phyloP scores from a whole-genome alignment of 2,888 invertebrate species.

The Mesochorus sp. region DNA sequence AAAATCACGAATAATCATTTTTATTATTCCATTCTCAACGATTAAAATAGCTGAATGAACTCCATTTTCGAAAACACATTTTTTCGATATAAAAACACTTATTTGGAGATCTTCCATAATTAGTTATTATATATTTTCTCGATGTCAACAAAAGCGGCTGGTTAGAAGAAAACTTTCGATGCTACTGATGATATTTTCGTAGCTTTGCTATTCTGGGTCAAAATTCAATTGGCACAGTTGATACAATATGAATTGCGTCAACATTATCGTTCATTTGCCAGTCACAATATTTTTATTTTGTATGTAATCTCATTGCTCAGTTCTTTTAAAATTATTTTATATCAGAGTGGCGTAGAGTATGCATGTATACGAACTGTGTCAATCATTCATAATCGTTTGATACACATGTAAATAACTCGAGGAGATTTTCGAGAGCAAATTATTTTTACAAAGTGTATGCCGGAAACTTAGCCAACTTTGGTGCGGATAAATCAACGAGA shows the following conservation, averaged over 20 bases:
- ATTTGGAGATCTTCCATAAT: conserved; percentile 23
- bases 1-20: conserved; percentile 82
- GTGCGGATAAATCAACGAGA: conserved; percentile 87
- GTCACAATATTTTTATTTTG: conserved; percentile 5
- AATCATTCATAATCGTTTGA: background rate
- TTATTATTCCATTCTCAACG: conserved; percentile 84
- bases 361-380: no score
- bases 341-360: no score
- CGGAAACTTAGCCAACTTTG: conserved; percentile 89
- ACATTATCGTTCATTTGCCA: conserved; percentile 32
- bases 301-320: background rate
- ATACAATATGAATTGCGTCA: background rate
- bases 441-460: conserved; percentile 85
- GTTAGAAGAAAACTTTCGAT: background rate
- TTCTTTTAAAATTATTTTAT: no score
- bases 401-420: background rate
- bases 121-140: background rate
- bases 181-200: background rate
- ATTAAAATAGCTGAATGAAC: conserved; percentile 83
- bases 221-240: conserved; percentile 7
- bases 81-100: conserved; percentile 64
- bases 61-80: conserved; percentile 66
- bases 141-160: background rate
- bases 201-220: background rate
- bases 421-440: conserved; percentile 5